Conservation (phyloP, 2,888 invertebrate species). For the Drosophila nigricruria region DNA sequence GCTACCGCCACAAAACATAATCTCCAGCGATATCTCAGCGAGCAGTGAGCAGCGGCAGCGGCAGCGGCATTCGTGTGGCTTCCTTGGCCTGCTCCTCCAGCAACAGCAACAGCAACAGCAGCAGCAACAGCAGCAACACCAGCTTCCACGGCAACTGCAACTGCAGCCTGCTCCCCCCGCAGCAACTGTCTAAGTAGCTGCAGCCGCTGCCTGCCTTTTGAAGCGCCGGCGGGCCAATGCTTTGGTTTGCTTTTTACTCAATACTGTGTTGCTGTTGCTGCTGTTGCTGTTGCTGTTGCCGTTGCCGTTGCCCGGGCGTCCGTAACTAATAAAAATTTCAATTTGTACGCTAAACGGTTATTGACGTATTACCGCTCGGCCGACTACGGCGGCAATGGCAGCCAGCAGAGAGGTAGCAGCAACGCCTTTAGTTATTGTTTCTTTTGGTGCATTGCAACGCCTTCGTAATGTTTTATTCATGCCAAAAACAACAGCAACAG, state of each 20-base stretch:
- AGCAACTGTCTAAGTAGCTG: conserved; percentile 51
- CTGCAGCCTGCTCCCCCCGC: conserved; percentile 20
- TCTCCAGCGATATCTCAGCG: conserved; percentile 76
- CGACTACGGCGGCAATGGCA: conserved; percentile 42
- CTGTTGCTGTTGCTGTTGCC: conserved; percentile 31
- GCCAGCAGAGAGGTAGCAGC: conserved; percentile 67
- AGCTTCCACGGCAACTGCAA: conserved; percentile 25
- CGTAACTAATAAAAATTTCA: conserved; percentile 82
- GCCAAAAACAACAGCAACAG: conserved; percentile 32
- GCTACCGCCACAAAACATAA: conserved; percentile 81
- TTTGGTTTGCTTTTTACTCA: conserved; percentile 58
- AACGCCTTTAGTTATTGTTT: conserved; percentile 80
- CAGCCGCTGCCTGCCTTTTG: conserved; percentile 40
- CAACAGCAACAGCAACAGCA: conserved; percentile 18
- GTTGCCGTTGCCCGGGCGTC: conserved; percentile 54
- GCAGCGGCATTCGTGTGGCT: conserved; percentile 76
- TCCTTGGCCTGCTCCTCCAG: conserved; percentile 56
- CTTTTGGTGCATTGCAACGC: conserved; percentile 73
- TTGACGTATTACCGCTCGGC: conserved; percentile 80
- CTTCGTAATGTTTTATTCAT: conserved; percentile 79
- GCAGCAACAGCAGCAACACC: conserved; percentile 4
- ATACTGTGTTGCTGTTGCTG: conserved; percentile 24
- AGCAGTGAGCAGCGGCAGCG: conserved; percentile 17
- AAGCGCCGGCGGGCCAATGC: conserved; percentile 68
- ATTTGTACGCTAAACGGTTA: conserved; percentile 82